Evolutionary conservation across 2,888 invertebrate species (phyloP).

Genomic region (Choristoneura rosaceana): DNA sequence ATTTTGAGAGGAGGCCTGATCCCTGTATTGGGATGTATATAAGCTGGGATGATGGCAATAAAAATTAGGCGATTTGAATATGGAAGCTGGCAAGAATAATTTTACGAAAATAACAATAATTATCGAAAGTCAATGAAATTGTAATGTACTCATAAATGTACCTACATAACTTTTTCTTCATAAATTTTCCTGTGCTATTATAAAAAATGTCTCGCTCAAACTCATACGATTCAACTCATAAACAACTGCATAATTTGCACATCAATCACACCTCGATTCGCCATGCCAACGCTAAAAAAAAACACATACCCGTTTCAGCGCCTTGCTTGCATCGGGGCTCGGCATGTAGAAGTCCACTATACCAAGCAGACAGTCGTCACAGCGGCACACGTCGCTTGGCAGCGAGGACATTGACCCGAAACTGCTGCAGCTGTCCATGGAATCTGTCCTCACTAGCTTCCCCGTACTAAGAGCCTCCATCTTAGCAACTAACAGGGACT

Average conservation of each 20-base stretch:
- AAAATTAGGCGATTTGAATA: no score
- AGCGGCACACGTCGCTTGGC: slow-evolving; percentile 91
- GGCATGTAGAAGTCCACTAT: slow-evolving; percentile 91
- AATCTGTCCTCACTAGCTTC: slow-evolving; percentile 89
- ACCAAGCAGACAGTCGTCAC: slow-evolving; percentile 93
- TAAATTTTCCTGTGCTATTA: background rate
- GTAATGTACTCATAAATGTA: no score
- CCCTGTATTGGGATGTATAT: no score
- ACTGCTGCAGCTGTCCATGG: slow-evolving; percentile 91
- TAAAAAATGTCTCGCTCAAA: background rate
- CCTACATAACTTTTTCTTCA: no score
- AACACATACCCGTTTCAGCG: slow-evolving; percentile 87
- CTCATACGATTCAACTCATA: background rate
- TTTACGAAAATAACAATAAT: no score
- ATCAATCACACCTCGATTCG: slow-evolving; percentile 26
- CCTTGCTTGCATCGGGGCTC: slow-evolving; percentile 80
- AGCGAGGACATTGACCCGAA: slow-evolving; percentile 88
- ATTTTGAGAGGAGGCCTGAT: no score
- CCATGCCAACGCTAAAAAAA: slow-evolving; percentile 11
- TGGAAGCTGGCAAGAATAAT: no score
- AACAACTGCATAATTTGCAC: background rate
- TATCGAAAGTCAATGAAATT: no score
- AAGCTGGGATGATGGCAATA: no score
- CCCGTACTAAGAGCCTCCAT: slow-evolving; percentile 89
- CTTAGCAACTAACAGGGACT: slow-evolving; percentile 91